A percentile compares a stretch with the other conserved stretches of the same genome.
Evolutionary conservation across 1,140 invertebrate species (phyloP).

Genomic region (Campoletis sonorensis): DNA sequence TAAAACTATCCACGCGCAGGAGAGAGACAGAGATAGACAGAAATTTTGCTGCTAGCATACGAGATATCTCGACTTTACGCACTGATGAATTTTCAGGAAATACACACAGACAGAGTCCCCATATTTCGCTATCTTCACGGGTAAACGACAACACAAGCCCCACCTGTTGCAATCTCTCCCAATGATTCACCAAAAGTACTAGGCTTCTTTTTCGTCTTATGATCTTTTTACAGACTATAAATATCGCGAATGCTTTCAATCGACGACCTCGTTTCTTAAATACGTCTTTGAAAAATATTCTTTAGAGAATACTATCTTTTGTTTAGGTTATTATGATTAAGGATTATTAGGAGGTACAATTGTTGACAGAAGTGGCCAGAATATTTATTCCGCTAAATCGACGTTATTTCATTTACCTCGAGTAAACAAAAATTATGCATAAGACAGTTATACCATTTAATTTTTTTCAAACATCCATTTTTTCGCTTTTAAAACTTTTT

Average conservation of each 20-base stretch:
- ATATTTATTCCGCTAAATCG: too few relatives aligned
- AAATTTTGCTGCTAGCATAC: background rate
- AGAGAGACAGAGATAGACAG: background rate
- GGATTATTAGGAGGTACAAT: too few relatives aligned
- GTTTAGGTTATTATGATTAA: too few relatives aligned
- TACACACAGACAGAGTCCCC: background rate
- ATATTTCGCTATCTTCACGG: slow-evolving; percentile 6
- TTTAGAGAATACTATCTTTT: too few relatives aligned
- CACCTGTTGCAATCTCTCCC: slow-evolving; percentile 20
- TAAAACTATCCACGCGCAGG: background rate
- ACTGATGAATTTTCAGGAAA: slow-evolving; percentile 22
- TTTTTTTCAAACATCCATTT: too few relatives aligned
- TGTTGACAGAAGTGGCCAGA: too few relatives aligned
- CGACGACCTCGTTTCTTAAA: too few relatives aligned
- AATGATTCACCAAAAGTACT: background rate
- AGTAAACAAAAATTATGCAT: too few relatives aligned
- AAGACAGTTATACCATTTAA: too few relatives aligned
- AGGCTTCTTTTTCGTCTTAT: background rate
- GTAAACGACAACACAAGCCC: background rate
- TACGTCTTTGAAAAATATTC: too few relatives aligned
- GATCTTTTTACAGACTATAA: background rate
- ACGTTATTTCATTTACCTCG: too few relatives aligned
- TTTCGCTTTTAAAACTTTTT: too few relatives aligned
- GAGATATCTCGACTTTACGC: slow-evolving; percentile 26
- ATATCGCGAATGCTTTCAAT: background rate